A percentile compares a stretch with the other conserved stretches of the same genome.
These are phyloP conservation scores for Peromyscus nudipes DNA, from an alignment of 2,797 vertebrate genomes.

Conservation along the genomic window DNA sequence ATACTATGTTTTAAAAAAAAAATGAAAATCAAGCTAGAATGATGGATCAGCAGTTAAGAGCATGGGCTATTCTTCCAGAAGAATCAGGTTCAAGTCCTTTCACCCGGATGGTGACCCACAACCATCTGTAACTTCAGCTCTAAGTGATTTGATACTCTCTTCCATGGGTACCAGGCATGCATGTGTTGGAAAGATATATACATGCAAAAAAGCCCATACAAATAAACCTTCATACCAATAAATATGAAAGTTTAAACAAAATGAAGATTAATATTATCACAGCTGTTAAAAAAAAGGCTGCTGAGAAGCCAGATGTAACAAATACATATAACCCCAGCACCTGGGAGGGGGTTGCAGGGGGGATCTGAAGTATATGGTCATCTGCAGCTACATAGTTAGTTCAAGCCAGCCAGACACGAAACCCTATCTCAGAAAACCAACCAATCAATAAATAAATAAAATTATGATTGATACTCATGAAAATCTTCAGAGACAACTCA, in stretches of 20 bases:
- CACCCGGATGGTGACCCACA: neutral
- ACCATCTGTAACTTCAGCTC: neutral
- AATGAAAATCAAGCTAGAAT: neutral
- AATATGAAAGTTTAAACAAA: conserved; percentile 23
- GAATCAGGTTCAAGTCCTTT: neutral
- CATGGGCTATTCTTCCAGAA: neutral
- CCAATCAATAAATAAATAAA: neutral
- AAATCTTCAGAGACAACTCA: conserved; percentile 30
- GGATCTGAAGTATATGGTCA: neutral
- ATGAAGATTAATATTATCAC: neutral
- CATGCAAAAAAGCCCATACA: neutral
- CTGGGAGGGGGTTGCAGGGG: neutral
- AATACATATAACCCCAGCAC: neutral
- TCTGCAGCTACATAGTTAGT: neutral
- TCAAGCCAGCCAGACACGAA: neutral
- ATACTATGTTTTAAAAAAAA: no score
- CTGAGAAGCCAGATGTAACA: neutral
- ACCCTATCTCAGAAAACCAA: neutral
- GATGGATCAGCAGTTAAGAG: neutral
- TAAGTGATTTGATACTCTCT: neutral
- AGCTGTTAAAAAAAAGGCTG: neutral
- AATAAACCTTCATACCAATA: neutral
- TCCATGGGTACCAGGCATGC: neutral
- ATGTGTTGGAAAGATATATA: neutral
- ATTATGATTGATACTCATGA: neutral